Conservation (phyloP, 1,140 invertebrate species). For the Drosophila pruinosa region DNA sequence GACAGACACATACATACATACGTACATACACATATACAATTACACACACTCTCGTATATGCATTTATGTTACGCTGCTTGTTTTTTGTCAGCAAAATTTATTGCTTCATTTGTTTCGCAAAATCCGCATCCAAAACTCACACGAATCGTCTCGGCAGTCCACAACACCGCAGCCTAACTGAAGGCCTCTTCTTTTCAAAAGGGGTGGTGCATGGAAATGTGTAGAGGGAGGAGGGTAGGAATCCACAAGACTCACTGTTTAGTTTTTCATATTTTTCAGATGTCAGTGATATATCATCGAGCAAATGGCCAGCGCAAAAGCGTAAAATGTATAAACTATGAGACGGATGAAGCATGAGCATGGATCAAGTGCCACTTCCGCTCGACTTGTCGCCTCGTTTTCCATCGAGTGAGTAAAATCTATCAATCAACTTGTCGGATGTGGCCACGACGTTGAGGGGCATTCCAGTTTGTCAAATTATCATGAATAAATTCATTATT, state of each 20-base stretch:
- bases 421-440: constrained; percentile 51
- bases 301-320: constrained; percentile 47
- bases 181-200: constrained; percentile 20
- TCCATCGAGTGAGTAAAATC: constrained; percentile 9
- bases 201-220: background rate
- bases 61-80: constrained; percentile 59
- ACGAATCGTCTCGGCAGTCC: constrained; percentile 14
- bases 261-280: constrained; percentile 73
- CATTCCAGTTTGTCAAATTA: background rate
- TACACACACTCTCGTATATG: constrained; percentile 17
- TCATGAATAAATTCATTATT: background rate
- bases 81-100: constrained; percentile 79
- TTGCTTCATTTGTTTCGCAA: constrained; percentile 77
- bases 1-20: constrained; percentile 1
- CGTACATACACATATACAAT: constrained; percentile 1
- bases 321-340: constrained; percentile 41
- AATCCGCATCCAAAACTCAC: constrained; percentile 39
- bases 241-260: constrained; percentile 26
- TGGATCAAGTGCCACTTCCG: constrained; percentile 70
- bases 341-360: background rate
- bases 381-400: constrained; percentile 40
- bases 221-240: background rate
- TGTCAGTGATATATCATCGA: constrained; percentile 78
- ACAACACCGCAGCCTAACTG: constrained; percentile 16
- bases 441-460: background rate